Base-by-base conservation (phyloP, 2,888 invertebrate species). In the Aromia moschata region DNA sequence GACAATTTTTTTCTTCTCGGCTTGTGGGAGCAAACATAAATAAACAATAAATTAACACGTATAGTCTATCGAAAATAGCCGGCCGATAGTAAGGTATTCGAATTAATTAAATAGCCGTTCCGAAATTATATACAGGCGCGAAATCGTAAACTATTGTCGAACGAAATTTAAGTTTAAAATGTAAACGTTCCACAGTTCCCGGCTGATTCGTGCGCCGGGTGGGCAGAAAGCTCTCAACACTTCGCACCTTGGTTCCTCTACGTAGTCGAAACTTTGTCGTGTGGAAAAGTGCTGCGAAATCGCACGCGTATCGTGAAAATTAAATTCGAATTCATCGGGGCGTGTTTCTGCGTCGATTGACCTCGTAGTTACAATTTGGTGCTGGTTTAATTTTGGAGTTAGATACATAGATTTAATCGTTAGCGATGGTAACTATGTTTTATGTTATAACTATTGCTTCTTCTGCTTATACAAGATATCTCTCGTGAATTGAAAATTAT, bases 121-220 rank as follows among this genome's bases (percentile, higher is more conserved):
- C 18, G 20, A 47, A 47, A 47, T 47, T 37, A 17, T 36, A 43
- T 43, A 20, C 14, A 17, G 18, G 18, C 18, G 17, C 25, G 17
- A 5, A 17, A 17, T 40, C 40, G 18, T 40, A 40, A 40, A 40
- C 25, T 7, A 25, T 40, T n/a, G 17, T 17, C 40, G 18, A 40
- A 17, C 17, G 33, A 36, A 47, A 47, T 37, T 47, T 47, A 37
- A 47, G 12, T 47, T 37, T 47, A 47, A 47, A 36, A 33, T 47
- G 33, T 25, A 5, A 9, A 17, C 36, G 38, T 14, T 49, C 49
- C 38, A 40, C 14, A 49, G 25, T 40, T 25, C 17, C 38, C 49
- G 49, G 38, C 18, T 3, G 11, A 7, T 17, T 47, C 47, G 47
- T n/a, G 33, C 9, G 37, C 16, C 18, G 37, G 18, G 47, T 47